Conservation (phyloP, 2,113 vertebrate genomes). For the Toxotes jaculatrix region DNA sequence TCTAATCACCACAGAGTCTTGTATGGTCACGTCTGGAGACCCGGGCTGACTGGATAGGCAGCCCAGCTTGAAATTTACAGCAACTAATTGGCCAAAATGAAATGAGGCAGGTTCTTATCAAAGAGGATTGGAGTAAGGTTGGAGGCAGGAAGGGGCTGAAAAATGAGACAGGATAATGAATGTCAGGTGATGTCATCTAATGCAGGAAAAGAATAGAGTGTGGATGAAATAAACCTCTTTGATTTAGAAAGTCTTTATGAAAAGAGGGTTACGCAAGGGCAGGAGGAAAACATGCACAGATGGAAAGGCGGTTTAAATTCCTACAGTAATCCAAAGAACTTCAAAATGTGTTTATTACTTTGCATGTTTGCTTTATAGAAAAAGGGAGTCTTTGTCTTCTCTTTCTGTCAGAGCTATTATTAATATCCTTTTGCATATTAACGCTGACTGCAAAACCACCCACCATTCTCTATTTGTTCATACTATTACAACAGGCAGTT, state of each 20-base stretch:
- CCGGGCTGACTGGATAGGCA: slow-evolving; percentile 33
- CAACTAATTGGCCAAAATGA: slow-evolving; percentile 79
- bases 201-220: slow-evolving; percentile 20
- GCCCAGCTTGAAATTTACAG: slow-evolving; percentile 77
- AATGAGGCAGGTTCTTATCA: slow-evolving; percentile 79
- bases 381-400: slow-evolving; percentile 30
- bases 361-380: slow-evolving; percentile 34
- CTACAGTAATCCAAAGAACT: slow-evolving; percentile 55
- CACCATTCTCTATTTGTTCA: slow-evolving; percentile 64
- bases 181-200: slow-evolving; percentile 76
- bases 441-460: slow-evolving; percentile 44
- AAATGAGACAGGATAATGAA: slow-evolving; percentile 71
- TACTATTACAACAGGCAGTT: slow-evolving; percentile 57
- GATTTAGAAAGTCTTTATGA: slow-evolving; percentile 29
- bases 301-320: slow-evolving; percentile 61
- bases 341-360: slow-evolving; percentile 38
- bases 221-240: slow-evolving; percentile 53
- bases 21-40: slow-evolving; percentile 41
- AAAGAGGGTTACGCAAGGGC: slow-evolving; percentile 41
- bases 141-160: slow-evolving; percentile 56
- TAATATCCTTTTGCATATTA: slow-evolving; percentile 62
- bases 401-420: slow-evolving; percentile 56
- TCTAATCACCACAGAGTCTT: slow-evolving; percentile 60
- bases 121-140: slow-evolving; percentile 54
- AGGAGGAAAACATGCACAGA: slow-evolving; percentile 41